A percentile compares a stretch with the other conserved stretches of the same genome.
phyloP scores from a whole-genome alignment of 2,888 invertebrate species.

The Rhamphomyia laevipes region DNA sequence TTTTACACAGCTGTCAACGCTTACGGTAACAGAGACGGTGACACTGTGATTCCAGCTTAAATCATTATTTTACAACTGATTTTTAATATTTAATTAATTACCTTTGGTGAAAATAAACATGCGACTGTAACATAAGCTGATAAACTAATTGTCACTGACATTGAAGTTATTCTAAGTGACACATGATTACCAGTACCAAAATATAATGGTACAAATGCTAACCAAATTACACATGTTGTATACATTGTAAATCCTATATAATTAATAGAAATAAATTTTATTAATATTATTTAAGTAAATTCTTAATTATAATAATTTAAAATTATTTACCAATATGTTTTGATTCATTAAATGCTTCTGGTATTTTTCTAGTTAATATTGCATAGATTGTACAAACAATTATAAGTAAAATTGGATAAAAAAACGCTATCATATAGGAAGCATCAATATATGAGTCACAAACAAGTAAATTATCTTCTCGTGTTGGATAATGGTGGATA shows the following conservation, averaged over 20 bases:
- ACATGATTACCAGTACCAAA: slow-evolving; percentile 92
- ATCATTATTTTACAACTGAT: no score
- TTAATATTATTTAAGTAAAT: not conserved
- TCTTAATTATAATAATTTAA: not conserved
- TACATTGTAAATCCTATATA: slow-evolving; percentile 91
- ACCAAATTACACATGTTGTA: slow-evolving; percentile 95
- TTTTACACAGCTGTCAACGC: no score
- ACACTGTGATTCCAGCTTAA: no score
- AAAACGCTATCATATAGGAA: slow-evolving; percentile 88
- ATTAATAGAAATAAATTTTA: not conserved
- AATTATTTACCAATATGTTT: slow-evolving; percentile 76
- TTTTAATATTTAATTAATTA: slow-evolving; percentile 38
- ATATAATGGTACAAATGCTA: slow-evolving; percentile 94
- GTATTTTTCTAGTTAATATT: slow-evolving; percentile 88
- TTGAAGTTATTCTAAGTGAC: slow-evolving; percentile 82
- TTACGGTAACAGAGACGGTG: no score
- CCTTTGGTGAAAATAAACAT: slow-evolving; percentile 89
- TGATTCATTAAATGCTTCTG: slow-evolving; percentile 97
- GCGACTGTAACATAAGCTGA: slow-evolving; percentile 88
- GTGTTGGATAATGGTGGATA: slow-evolving; percentile 79
- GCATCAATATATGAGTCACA: slow-evolving; percentile 88
- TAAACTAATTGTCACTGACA: slow-evolving; percentile 90
- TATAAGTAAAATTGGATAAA: slow-evolving; percentile 83
- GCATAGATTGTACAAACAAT: slow-evolving; percentile 93
- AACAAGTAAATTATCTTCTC: slow-evolving; percentile 85